Evolutionary conservation across 2,888 invertebrate species (phyloP).

Genomic region (Dasypogon diadema): DNA sequence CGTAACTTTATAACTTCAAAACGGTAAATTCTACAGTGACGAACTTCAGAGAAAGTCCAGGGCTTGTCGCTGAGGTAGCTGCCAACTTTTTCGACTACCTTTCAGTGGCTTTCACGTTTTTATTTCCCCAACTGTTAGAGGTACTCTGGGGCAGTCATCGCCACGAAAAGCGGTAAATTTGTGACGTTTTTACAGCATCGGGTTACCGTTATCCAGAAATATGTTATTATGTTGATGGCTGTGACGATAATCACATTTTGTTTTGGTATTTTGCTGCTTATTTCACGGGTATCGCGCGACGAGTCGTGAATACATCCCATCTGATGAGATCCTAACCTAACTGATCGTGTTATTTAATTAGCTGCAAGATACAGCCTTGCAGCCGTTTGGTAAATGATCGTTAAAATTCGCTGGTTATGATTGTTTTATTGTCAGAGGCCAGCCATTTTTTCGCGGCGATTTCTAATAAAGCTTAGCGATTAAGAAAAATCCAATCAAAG

Average conservation of each 20-base stretch:
- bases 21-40: slow-evolving; percentile 41
- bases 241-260: slow-evolving; percentile 51
- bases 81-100: not conserved
- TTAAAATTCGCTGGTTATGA: not conserved
- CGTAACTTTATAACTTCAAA: slow-evolving; percentile 8
- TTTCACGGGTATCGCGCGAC: slow-evolving; percentile 2
- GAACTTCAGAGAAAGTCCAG: slow-evolving; percentile 28
- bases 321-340: slow-evolving; percentile 31
- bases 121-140: slow-evolving; percentile 11
- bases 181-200: slow-evolving; percentile 53
- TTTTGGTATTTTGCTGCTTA: slow-evolving; percentile 37
- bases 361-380: not conserved
- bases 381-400: not conserved
- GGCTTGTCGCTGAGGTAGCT: not conserved
- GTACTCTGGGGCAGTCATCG: slow-evolving; percentile 1
- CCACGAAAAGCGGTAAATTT: slow-evolving; percentile 54
- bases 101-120: slow-evolving; percentile 24
- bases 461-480: not conserved
- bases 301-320: not conserved
- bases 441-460: not conserved
- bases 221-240: slow-evolving; percentile 54
- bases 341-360: slow-evolving; percentile 29
- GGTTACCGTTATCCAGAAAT: slow-evolving; percentile 53
- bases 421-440: not conserved
- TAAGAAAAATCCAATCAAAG: not conserved